Conservation (phyloP, 2,113 vertebrate genomes). For the Ramphastos sulfuratus region DNA sequence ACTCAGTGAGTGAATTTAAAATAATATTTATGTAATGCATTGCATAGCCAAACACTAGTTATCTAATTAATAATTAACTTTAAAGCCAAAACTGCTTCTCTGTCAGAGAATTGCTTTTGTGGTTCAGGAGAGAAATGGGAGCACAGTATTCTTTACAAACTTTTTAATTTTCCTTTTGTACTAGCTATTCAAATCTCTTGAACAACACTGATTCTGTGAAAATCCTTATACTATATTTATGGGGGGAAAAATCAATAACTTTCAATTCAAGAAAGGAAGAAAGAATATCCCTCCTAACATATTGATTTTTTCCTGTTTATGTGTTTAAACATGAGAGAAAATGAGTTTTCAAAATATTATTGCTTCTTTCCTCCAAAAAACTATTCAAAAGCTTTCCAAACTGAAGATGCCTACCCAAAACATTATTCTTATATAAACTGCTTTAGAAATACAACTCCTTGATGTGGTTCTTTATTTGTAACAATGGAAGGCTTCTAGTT, state of each 20-base stretch:
- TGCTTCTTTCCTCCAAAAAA: constrained; percentile 1
- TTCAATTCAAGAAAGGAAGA: neutral
- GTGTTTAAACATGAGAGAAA: neutral
- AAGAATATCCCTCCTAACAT: neutral
- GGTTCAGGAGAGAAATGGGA: neutral
- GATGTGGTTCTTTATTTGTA: neutral
- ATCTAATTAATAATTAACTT: neutral
- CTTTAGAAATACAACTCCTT: neutral
- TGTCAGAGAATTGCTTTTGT: neutral
- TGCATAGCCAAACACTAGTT: neutral
- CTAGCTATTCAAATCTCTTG: neutral
- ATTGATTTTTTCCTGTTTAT: neutral
- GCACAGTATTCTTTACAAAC: neutral
- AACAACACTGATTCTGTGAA: neutral
- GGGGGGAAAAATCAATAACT: neutral
- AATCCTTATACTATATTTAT: neutral
- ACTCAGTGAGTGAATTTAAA: neutral
- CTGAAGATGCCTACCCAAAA: neutral
- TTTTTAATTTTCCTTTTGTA: neutral
- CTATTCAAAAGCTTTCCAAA: neutral
- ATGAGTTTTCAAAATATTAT: neutral
- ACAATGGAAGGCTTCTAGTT: neutral
- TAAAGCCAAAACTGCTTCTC: neutral
- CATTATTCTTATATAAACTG: neutral
- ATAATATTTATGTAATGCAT: neutral